Conservation (phyloP, 2,113 vertebrate genomes). For the Ammospiza nelsoni region DNA sequence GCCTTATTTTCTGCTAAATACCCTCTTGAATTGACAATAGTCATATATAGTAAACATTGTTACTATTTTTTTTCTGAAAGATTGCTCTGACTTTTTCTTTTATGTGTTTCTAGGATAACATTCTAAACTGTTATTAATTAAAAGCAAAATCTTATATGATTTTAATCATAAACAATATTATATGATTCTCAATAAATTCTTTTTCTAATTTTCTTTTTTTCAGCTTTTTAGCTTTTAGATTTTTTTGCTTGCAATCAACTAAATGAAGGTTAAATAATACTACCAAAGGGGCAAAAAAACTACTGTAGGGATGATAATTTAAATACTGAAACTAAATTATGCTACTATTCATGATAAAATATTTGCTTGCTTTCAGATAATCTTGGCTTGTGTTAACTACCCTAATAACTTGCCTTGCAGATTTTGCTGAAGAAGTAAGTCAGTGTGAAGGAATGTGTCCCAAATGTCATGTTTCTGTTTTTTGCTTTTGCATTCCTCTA, state of each 20-base stretch:
- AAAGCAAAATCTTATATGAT: not conserved
- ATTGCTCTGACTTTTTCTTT: not conserved
- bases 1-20: not conserved
- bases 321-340: not conserved
- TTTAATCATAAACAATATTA: not conserved
- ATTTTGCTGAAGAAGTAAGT: slow-evolving; percentile 13
- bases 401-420: slow-evolving; percentile 30
- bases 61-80: not conserved
- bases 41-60: not conserved
- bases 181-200: not conserved
- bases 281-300: not conserved
- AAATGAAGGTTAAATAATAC: not conserved
- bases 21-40: not conserved
- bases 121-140: not conserved
- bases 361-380: slow-evolving; percentile 9
- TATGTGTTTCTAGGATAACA: not conserved
- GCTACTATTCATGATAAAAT: not conserved
- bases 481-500: slow-evolving; percentile 37
- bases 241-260: not conserved
- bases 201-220: not conserved
- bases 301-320: not conserved
- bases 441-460: not conserved
- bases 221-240: not conserved
- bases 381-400: not conserved
- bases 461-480: slow-evolving; percentile 1